Evolutionary conservation across 2,113 vertebrate genomes (phyloP), one percentile per base, ranked within the genome.

Genomic region (Nerophis lumbriciformis): DNA sequence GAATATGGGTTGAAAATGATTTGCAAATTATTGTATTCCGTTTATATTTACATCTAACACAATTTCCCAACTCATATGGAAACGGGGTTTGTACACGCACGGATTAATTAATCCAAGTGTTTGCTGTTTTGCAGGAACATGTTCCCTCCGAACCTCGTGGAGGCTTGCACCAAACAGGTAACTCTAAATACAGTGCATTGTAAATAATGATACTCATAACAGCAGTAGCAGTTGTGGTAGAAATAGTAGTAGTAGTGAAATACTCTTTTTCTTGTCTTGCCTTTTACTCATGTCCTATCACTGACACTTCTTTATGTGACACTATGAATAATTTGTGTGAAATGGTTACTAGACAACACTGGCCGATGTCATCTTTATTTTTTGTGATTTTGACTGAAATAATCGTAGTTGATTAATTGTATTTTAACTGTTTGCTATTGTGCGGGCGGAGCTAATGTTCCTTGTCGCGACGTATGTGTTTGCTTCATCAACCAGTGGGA

Each of bases 121-220:
- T 48, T 44, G 42, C 47, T 83, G 62, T 85, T 89, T 86, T 86
- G 51, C 90, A 98, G 96, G 88, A 98, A 98, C 63, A 98, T 98
- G 96, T 97, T 98, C 85, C 96, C 96, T 83, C 95, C 96, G 50
- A 98, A 98, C 78, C 75, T 98, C 76, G 94, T 98, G 58, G 94
- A 97, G 89, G 95, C 96, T 65, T 98, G 95, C 87, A 97, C 95
- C 78, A 95, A 95, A 88, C 96, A 98, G 94, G 96, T 98, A 93
- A 85, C 2, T 57, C 70, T 55, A 72, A 44, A 6, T 57, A 57
- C 11, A 42, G 39, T 42, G 10, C 8, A 9, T 8, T 42, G 39
- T 45, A 45, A 12, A 45, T 42, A 42, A 42, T 10, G 10, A 8
- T 9, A 45, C 9, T 11, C 42, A 11, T 45, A 12, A 11, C 10